Base-by-base conservation (phyloP, 2,888 invertebrate genomes). In the Mechanitis mazaeus region DNA sequence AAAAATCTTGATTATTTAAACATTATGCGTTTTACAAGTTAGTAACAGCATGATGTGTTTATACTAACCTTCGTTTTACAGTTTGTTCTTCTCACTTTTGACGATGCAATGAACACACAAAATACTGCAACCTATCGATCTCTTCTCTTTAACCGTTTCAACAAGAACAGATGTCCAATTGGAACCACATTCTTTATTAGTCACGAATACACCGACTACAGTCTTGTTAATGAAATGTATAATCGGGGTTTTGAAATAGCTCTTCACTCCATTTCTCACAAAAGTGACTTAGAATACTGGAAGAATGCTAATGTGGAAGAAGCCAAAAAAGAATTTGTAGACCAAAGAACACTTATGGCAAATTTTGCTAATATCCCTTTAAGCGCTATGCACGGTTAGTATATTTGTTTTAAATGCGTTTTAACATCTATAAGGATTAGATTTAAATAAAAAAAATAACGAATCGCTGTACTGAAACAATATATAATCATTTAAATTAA, bases 131-230 rank as follows among this genome's bases (percentile, higher is more conserved):
- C 91, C 55, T 93, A 93, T 74, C 77, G 91, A 9, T 73, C 86
- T 0, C 70, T 93, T 0, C 79, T 94, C 3, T 85, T 81, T 60
- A 75, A 79, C 11, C 81, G 93, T 0, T 73, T 56, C 3, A 95
- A 95, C 80, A 93, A 92, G 0, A 94, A 95, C 75, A 91, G 91
- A 1, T 94, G 93, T 64, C 88, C 89, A 0, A 91, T 92, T 1
- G 90, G 92, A 0, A 91, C 91, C 50, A 95, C 95, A 0, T 94
- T 94, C 80, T 95, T 92, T 77, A 87, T 95, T 45, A 93, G 92
- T 45, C 95, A 95, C 72, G 93, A 94, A 67, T 95, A 94, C 76
- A 94, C 94, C 0, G 92, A 94, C 78, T 95, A 95, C 72, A 79
- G 84, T 4, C 71, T 89, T 20, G 87, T 94, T 2, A 92, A 94